Conservation (phyloP, 2,113 vertebrate genomes). For the Protobothrops mucrosquamatus region DNA sequence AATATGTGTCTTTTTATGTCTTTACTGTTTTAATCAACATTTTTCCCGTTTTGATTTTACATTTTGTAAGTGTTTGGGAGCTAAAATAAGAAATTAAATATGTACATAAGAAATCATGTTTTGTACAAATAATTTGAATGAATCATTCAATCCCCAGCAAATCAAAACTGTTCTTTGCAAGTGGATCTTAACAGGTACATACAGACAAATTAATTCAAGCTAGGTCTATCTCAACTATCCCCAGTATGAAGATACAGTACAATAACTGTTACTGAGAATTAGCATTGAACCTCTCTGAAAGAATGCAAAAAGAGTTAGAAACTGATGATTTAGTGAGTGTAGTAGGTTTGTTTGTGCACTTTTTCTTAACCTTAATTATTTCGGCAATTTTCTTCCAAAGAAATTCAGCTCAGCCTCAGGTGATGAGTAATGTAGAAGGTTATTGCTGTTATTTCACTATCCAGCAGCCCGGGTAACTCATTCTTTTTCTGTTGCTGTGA, state of each 20-base stretch:
- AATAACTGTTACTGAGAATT: not conserved
- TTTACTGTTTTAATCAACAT: not conserved
- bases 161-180: not conserved
- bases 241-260: not conserved
- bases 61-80: not conserved
- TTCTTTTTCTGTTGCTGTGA: not conserved
- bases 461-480: slow-evolving; percentile 13
- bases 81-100: not conserved
- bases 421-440: slow-evolving; percentile 6
- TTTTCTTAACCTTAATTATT: slow-evolving; percentile 30
- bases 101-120: not conserved
- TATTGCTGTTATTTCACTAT: slow-evolving; percentile 2
- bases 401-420: not conserved
- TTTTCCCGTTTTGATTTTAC: not conserved
- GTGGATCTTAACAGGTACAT: not conserved
- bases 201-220: not conserved
- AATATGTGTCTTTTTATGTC: not conserved
- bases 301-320: not conserved
- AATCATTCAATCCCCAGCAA: not conserved
- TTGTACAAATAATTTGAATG: not conserved
- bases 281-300: not conserved
- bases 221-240: not conserved
- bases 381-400: slow-evolving; percentile 20
- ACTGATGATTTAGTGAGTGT: not conserved
- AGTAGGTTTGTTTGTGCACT: not conserved